These are phyloP conservation scores for Salvelinus sp. DNA, from an alignment of 2,113 vertebrate genomes.

Conservation along the genomic window DNA sequence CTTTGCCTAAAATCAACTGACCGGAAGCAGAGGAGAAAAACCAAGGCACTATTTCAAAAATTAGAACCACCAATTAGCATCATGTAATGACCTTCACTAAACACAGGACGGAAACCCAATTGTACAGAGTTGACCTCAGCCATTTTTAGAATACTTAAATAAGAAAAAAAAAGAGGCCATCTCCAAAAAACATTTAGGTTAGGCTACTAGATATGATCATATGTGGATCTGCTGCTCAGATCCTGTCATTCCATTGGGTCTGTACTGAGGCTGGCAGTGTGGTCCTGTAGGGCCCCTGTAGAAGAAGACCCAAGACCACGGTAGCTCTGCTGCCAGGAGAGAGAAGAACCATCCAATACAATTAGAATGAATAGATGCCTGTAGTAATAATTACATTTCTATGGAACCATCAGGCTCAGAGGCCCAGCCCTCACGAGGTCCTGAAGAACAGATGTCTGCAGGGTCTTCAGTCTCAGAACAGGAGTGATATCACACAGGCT, in stretches of 20 bases:
- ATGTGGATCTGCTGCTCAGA: too few relatives aligned
- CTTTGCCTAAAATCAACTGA: conserved; percentile 33
- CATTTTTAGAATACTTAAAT: not conserved
- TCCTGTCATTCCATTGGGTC: not conserved
- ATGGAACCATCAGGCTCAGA: not conserved
- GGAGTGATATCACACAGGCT: too few relatives aligned
- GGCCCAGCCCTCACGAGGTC: not conserved
- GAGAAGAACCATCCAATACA: too few relatives aligned
- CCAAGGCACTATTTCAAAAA: conserved; percentile 61
- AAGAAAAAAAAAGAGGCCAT: not conserved
- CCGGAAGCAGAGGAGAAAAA: conserved; percentile 34
- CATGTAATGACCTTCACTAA: conserved; percentile 20
- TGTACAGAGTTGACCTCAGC: not conserved
- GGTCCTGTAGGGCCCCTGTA: not conserved
- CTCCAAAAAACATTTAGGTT: not conserved
- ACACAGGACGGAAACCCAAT: conserved; percentile 26
- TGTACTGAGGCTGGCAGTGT: not conserved
- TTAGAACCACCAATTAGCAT: conserved; percentile 37
- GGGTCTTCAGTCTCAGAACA: not conserved
- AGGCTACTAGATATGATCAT: too few relatives aligned
- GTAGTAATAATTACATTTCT: not conserved
- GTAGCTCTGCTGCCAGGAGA: too few relatives aligned
- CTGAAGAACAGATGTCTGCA: not conserved
- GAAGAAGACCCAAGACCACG: too few relatives aligned
- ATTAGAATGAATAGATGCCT: not conserved